Evolutionary conservation across 2,888 invertebrate genomes (phyloP), one percentile per base, ranked within the genome.

Genomic region (Amblyteles armatorius): DNA sequence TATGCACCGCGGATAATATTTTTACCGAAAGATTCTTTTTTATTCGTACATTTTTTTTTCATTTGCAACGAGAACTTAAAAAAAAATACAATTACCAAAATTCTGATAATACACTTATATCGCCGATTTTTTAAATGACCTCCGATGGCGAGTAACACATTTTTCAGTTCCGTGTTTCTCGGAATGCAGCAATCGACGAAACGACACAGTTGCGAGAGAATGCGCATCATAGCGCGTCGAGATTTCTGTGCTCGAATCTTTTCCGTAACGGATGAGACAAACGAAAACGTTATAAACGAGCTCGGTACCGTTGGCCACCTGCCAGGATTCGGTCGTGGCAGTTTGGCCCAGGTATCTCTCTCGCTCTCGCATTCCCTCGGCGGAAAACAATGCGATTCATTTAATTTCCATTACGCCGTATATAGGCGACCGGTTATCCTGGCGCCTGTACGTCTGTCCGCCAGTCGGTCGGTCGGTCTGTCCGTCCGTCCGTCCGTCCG

Each of bases 241-340:
- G 26, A 72, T 40, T 78, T 68, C 48, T 33, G 63, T 29, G 63
- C 13, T 63, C 29, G 63, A 63, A 63, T 63, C 1, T 63, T 33
- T 33, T 63, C 16, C 29, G 63, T 63, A 33, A 16, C 63, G 33
- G 29, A 29, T 7, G 16, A 33, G 29, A 7, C 29, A 16, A 63
- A 29, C 63, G 63, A 63, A 63, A 63, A 63, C 33, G 63, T 63
- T 29, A 63, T 63, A 33, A 63, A 63, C 63, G 60, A 60, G 13
- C 26, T 60, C 29, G 26, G 60, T 16, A 60, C 60, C 13, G 60
- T 60, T 60, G 60, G 60, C 60, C 60, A 60, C 29, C 60, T 60
- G 60, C 60, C 60, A 60, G 29, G 26, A 60, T 26, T 29, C 60
- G 26, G 60, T 84, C 85, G 80, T 88, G 87, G 89, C 67, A 57